phyloP scores from a whole-genome alignment of 2,113 vertebrate genomes.

The Trichomycterus rosablanca region DNA sequence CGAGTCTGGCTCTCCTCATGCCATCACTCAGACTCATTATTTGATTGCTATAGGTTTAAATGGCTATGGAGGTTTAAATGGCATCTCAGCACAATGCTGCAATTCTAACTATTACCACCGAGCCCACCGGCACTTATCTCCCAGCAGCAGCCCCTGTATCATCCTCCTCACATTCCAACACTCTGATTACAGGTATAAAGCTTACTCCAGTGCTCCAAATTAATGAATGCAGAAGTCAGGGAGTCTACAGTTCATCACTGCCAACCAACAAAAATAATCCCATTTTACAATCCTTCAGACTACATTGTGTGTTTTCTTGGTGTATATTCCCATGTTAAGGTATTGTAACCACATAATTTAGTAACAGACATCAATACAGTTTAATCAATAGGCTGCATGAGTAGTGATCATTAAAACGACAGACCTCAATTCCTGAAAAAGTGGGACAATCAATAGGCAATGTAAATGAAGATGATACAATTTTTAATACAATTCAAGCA shows the following conservation, averaged over 20 bases:
- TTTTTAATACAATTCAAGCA: too few species aligned
- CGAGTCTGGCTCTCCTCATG: constrained; percentile 3
- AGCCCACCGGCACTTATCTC: constrained; percentile 24
- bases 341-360: too few species aligned
- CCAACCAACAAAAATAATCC: too few species aligned
- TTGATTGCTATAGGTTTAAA: constrained; percentile 22
- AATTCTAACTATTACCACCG: constrained; percentile 25
- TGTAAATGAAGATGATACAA: too few species aligned
- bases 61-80: constrained; percentile 21
- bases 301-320: too few species aligned
- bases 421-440: too few species aligned
- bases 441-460: too few species aligned
- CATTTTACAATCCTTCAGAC: too few species aligned
- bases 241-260: background rate
- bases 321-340: too few species aligned
- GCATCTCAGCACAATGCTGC: constrained; percentile 6
- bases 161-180: background rate
- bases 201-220: constrained; percentile 19
- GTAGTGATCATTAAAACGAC: too few species aligned
- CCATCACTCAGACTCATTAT: constrained; percentile 22
- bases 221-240: constrained; percentile 18
- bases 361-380: too few species aligned
- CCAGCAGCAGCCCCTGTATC: constrained; percentile 16
- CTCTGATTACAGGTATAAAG: constrained; percentile 32
- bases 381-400: too few species aligned